Base-by-base conservation (phyloP, 2,888 invertebrate genomes). In the Nycteola revayana region DNA sequence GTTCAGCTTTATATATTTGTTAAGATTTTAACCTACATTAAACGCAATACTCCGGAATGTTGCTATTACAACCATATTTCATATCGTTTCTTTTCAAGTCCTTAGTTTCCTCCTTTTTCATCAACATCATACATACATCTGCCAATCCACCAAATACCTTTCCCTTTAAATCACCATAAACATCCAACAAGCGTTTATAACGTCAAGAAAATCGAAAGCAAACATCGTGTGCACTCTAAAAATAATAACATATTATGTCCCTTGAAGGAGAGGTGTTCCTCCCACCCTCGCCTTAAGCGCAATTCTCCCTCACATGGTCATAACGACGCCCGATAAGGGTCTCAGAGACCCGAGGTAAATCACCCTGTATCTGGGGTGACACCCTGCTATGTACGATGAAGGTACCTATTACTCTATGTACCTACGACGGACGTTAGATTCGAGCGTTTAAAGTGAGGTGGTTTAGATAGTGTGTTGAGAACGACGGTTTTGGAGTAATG, bases 251-350 rank as follows among this genome's bases (percentile, higher is more conserved):
- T 76, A 79, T 83, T 79, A 83, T 80, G 81, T 84, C 83, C 80
- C 75, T 77, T 70, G 67, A 68, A 75, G 79, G 80, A 72, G 50
- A 47, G 54, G 56, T 52, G 43, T 39, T 49, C 48, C 60, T 58
- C 60, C 66, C 56, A 56, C 60, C 62, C 43, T 35, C 59, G 66
- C 61, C 45, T 57, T 60, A 61, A 59, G 66, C 64, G 71, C 69
- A n/a, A n/a, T n/a, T n/a, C 82, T 73, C 85, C 85, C 87, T 88
- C 87, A 88, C 87, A 88, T 88, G 88, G 88, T 88, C 88, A 88
- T 87, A 87, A 87, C 87, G 85, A 81, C 80, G 66, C 75, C 69
- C 75, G 87, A 87, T 87, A 88, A 88, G 88, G 88, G 86, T 81
- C 84, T 74, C 73, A 56, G 65, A 78, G 85, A 77, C 83, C 83